phyloP scores from a whole-genome alignment of 2,888 invertebrate species.

The Phalera bucephala region DNA sequence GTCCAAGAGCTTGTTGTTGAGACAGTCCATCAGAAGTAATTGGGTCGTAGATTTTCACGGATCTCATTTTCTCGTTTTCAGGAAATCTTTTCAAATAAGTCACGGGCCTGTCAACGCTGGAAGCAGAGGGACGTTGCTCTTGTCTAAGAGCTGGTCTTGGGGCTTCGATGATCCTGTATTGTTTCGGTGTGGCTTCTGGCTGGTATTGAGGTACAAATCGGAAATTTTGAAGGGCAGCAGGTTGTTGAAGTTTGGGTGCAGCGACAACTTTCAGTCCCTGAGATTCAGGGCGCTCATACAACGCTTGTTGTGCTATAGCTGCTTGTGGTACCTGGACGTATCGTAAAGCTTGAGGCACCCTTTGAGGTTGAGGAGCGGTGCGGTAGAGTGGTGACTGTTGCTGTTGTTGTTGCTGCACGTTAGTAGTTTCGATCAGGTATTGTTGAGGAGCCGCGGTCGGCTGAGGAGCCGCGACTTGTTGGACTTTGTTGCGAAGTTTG shows the following conservation, averaged over 20 bases:
- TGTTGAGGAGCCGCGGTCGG: conserved; percentile 64
- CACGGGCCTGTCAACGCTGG: conserved; percentile 63
- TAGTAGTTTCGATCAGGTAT: conserved; percentile 77
- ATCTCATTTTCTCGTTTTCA: conserved; percentile 63
- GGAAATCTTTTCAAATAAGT: conserved; percentile 70
- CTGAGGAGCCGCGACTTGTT: conserved; percentile 45
- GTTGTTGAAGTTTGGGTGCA: conserved; percentile 64
- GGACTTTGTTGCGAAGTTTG: conserved; percentile 64
- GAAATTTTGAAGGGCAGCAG: conserved; percentile 50
- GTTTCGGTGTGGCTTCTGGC: conserved; percentile 66
- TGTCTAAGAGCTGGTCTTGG: conserved; percentile 59
- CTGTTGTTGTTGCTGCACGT: conserved; percentile 56
- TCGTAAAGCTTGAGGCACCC: conserved; percentile 35
- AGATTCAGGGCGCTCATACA: conserved; percentile 65
- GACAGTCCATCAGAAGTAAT: conserved; percentile 44
- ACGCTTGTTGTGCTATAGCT: conserved; percentile 45
- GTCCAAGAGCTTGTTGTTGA: conserved; percentile 57
- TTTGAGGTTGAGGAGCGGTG: conserved; percentile 50
- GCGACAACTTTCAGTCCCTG: conserved; percentile 74
- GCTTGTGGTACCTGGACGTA: conserved; percentile 48
- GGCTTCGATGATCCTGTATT: conserved; percentile 64
- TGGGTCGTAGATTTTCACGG: conserved; percentile 65
- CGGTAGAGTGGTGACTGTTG: conserved; percentile 44
- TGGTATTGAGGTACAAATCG: conserved; percentile 64
- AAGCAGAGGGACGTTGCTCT: conserved; percentile 56